Base-by-base conservation (phyloP, 2,113 vertebrate genomes). In the Pogonocichla stellata region DNA sequence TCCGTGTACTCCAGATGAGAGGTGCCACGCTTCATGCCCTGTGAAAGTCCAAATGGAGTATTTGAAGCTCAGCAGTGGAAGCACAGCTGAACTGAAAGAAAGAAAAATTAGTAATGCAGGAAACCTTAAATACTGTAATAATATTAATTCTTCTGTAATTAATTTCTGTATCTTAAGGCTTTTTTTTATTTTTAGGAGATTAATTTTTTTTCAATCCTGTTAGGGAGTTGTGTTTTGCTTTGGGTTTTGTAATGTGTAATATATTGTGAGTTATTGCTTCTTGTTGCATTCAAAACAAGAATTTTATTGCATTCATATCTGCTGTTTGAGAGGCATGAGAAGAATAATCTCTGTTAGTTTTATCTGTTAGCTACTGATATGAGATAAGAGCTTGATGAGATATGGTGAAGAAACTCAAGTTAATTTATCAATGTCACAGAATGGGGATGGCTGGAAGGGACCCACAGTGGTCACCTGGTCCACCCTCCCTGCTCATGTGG, bases 191-290 rank as follows among this genome's bases (percentile, higher is more conserved):
- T 88, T 83, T 53, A 43, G 12, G 45, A 20, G 75, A 70, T n/a
- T 36, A 60, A 19, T 33, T 61, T 88, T 93, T 81, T 79, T 4
- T 33, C 22, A 71, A 9, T 42, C 42, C 4, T 40, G 10, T 23
- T 57, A 80, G 25, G 22, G 31, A 57, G 17, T 2, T 36, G 13
- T 3, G 1, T 14, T 80, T 82, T 74, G 19, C 1, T 47, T 74
- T 53, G 47, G 1, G 3, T 65, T 73, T 86, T 65, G 15, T 56
- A 64, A 56, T 0, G 0, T 45, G 26, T 34, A 73, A 48, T 26
- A 10, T 14, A 31, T 48, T 50, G 17, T 17, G 67, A 91, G 9
- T 42, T 65, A 25, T 23, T 77, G 15, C 20, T 86, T 72, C 69
- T 79, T 56, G 14, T n/a, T 80, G 13, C 15, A 51, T 57, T 78